Conservation (phyloP, 2,113 vertebrate genomes). For the Oriolus oriolus region DNA sequence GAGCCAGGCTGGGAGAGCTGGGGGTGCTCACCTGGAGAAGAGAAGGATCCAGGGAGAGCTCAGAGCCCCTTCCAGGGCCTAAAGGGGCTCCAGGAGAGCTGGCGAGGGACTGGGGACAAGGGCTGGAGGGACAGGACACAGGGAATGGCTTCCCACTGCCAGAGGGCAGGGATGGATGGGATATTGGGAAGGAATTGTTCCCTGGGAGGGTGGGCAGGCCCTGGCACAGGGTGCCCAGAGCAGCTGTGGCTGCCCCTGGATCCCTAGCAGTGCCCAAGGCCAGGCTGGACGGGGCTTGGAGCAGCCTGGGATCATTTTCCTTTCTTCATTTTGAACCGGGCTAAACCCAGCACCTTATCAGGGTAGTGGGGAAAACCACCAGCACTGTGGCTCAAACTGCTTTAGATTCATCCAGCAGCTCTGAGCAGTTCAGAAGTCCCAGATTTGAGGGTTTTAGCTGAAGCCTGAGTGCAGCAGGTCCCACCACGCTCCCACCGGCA, state of each 20-base stretch:
- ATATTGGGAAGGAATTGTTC: no score
- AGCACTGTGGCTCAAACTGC: not conserved
- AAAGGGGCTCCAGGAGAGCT: not conserved
- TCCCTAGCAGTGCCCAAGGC: not conserved
- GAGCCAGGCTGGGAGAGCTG: not conserved
- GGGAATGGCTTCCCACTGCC: no score
- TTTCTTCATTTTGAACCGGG: not conserved
- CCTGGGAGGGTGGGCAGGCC: no score
- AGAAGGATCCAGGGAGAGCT: not conserved
- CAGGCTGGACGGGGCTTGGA: fast-evolving
- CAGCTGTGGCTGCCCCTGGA: no score
- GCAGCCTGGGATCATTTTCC: fast-evolving
- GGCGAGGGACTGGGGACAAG: not conserved
- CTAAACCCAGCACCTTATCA: not conserved
- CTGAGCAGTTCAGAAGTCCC: not conserved
- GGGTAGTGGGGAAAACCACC: not conserved
- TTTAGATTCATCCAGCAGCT: not conserved
- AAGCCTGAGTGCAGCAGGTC: not conserved
- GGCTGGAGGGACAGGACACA: no score
- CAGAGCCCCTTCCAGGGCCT: not conserved
- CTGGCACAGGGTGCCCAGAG: no score
- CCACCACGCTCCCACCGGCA: not conserved
- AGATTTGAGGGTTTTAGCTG: not conserved
- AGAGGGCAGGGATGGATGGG: no score
- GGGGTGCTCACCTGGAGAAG: not conserved